A percentile compares a stretch with the other conserved stretches of the same genome.
phyloP scores from a whole-genome alignment of 2,797 vertebrate species.

The Gymnoscopelus braueri region DNA sequence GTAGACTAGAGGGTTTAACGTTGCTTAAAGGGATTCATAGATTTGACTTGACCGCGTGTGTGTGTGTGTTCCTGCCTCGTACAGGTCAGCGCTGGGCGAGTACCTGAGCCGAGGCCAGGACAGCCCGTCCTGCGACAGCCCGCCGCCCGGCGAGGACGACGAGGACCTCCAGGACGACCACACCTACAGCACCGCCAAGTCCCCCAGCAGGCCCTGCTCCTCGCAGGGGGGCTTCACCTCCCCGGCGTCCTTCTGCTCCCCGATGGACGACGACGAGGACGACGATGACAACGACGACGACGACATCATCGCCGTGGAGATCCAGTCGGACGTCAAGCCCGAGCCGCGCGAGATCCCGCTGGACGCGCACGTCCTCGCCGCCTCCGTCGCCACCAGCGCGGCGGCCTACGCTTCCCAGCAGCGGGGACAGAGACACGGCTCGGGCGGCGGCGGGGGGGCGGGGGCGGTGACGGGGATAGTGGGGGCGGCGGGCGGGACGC shows the following conservation, averaged over 20 bases:
- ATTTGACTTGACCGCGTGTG: no score
- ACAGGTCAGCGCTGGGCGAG: constrained; percentile 89
- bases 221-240: constrained; percentile 82
- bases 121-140: constrained; percentile 88
- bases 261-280: constrained; percentile 75
- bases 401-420: constrained; percentile 81
- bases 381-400: constrained; percentile 55
- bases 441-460: constrained; percentile 72
- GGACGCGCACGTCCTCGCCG: constrained; percentile 76
- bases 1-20: no score
- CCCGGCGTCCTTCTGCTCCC: constrained; percentile 72
- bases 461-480: constrained; percentile 76
- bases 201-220: constrained; percentile 84
- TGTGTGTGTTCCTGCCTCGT: constrained; percentile 22
- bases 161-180: constrained; percentile 96
- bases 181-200: constrained; percentile 95
- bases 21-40: no score
- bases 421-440: constrained; percentile 87
- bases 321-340: constrained; percentile 86
- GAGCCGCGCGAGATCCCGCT: constrained; percentile 90
- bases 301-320: constrained; percentile 83
- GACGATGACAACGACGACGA: constrained; percentile 84
- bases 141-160: constrained; percentile 79
- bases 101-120: constrained; percentile 90
- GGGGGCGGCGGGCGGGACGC: constrained; percentile 78